phyloP scores from a whole-genome alignment of 1,140 invertebrate genomes.

The Streblospio benedicti region DNA sequence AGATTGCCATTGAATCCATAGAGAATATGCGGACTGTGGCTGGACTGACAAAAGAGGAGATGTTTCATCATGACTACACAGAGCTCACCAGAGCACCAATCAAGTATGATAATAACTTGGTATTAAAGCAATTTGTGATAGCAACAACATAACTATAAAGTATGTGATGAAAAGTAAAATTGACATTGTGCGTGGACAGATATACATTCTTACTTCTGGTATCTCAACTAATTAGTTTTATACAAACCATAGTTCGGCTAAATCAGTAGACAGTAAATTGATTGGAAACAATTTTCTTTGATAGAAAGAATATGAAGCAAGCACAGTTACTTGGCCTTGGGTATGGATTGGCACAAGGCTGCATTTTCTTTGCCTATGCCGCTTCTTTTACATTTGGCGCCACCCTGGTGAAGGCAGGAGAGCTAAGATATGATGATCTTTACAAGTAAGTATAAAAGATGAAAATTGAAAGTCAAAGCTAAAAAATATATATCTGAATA shows the following conservation, averaged over 20 bases:
- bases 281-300: too few species aligned
- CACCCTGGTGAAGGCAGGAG: slow-evolving; percentile 27
- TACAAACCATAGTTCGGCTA: not conserved
- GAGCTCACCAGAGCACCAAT: slow-evolving; percentile 22
- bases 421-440: not conserved
- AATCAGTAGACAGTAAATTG: not conserved
- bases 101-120: slow-evolving; percentile 26
- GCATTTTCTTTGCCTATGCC: slow-evolving; percentile 48
- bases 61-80: slow-evolving; percentile 38
- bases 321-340: not conserved
- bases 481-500: too few species aligned
- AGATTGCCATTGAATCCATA: slow-evolving; percentile 49
- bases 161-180: too few species aligned
- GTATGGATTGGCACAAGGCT: slow-evolving; percentile 44
- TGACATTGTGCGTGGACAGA: not conserved
- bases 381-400: slow-evolving; percentile 48
- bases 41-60: slow-evolving; percentile 42
- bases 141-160: too few species aligned
- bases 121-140: too few species aligned
- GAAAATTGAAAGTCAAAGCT: too few species aligned
- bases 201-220: not conserved
- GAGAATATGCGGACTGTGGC: slow-evolving; percentile 50
- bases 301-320: not conserved
- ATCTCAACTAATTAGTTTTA: not conserved
- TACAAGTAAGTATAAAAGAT: slow-evolving; percentile 14